Base-by-base conservation (phyloP, 1,140 invertebrate species). In the Pinna nobilis region DNA sequence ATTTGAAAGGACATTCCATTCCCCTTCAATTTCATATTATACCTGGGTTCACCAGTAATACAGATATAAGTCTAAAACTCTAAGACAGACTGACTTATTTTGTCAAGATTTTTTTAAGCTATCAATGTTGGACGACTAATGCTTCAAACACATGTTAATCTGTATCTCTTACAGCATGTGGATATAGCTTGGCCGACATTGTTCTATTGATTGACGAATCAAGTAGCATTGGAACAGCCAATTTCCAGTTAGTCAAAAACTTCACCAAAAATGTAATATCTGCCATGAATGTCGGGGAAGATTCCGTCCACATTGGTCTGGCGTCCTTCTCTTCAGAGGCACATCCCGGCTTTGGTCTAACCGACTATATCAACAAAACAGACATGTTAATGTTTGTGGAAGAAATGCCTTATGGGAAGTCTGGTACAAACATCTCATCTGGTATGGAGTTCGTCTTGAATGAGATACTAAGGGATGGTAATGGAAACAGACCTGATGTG, bases 131-230 rank as follows among this genome's bases (percentile, higher is more conserved):
- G n/a, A n/a, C n/a, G n/a, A n/a, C n/a, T n/a, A n/a, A n/a, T n/a
- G n/a, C n/a, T n/a, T n/a, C n/a, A n/a, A n/a, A n/a, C n/a, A n/a
- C n/a, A n/a, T n/a, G n/a, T n/a, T n/a, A n/a, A n/a, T n/a, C n/a
- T n/a, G 35, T 60, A 35, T 15, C 1, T 37, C 18, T 61, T 65
- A 37, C 44, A 65, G 61, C 44, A 9, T 65, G 61, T 49, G 44
- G 61, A 7, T 65, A 65, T 30, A 65, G 61, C 50, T 20, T 50
- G 13, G 61, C 61, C 15, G 61, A 65, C 41, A 65, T 65, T 65
- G 61, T 65, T 0, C n/a, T 65, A 15, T 28, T 65, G 25, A 28
- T 65, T 18, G 61, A 65, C 23, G 61, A 65, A 30, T 65, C 61
- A 9, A 49, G 41, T 30, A 65, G 61, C 50, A 65, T 65, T 33